Evolutionary conservation across 2,888 invertebrate genomes (phyloP), one percentile per base, ranked within the genome.

Genomic region (Netelia virgata): DNA sequence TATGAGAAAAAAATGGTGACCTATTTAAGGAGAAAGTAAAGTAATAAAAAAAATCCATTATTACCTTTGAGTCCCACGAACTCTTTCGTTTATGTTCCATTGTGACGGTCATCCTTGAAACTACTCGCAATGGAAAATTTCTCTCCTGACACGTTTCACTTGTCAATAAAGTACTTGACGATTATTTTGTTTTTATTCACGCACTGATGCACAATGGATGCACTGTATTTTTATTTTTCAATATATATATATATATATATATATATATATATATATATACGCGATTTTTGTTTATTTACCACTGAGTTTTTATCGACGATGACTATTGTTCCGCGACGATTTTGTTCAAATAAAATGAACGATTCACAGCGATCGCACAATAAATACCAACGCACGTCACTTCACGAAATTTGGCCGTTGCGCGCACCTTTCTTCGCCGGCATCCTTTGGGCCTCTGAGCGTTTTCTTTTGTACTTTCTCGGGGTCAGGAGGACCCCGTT

Each of bases 41-140:
- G 14, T 47, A 47, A 63, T n/a, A 20, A 8, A 41, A 8, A 41
- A 63, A 61, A 66, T 18, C 36, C 23, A 28, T 55, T 36, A 92
- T 93, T 90, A 95, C 95, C 94, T 95, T 95, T 57, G 95, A 95
- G 88, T 95, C 95, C 95, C 94, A 95, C 86, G 95, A 95, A 83
- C 93, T 94, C 91, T 94, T 95, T 89, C 95, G 94, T 87, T 94
- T 94, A 90, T 94, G 94, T 86, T 94, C 94, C 94, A 94, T 94
- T 88, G 94, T 92, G 87, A 94, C 93, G 88, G 94, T 94, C 94
- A 94, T 94, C 83, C 87, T 90, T 83, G 11, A 63, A 74, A 50
- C 74, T 41, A 47, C n/a, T 63, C 50, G 47, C 57, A 20, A 47
- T 47, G 16, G 3, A 63, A 68, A 72, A 50, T 81, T 28, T 72